Percentiles rank a stretch among this genome's conserved stretches.
Evolutionary conservation across 2,888 invertebrate genomes (phyloP).

Genomic region (Phyllotreta striolata): DNA sequence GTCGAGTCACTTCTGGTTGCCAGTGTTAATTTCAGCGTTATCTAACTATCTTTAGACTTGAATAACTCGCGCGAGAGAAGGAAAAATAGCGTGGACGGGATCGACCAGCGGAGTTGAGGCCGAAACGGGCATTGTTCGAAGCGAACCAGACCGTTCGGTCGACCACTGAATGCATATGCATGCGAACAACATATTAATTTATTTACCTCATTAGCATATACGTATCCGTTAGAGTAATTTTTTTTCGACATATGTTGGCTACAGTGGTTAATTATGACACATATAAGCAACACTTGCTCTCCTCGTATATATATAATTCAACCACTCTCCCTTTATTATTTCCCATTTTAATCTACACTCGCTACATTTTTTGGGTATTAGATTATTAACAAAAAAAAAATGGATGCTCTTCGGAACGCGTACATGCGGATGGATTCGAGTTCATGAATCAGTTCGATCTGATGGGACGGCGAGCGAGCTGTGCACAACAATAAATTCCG

Average conservation of each 20-base stretch:
- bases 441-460: conserved; percentile 53
- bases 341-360: too few species aligned
- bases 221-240: conserved; percentile 62
- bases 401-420: too few species aligned
- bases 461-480: conserved; percentile 26
- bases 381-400: too few species aligned
- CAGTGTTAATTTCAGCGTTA: conserved; percentile 63
- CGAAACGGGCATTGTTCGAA: conserved; percentile 55
- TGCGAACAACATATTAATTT: conserved; percentile 64
- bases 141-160: conserved; percentile 48
- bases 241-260: conserved; percentile 62
- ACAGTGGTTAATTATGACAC: conserved; percentile 59
- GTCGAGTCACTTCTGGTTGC: conserved; percentile 53
- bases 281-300: conserved; percentile 51
- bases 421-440: too few species aligned
- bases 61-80: conserved; percentile 63
- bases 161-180: conserved; percentile 61
- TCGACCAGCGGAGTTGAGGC: conserved; percentile 53
- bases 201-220: conserved; percentile 64
- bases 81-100: conserved; percentile 62
- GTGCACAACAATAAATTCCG: conserved; percentile 53
- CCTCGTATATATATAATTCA: background rate
- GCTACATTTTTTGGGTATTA: too few species aligned
- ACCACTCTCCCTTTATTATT: too few species aligned
- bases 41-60: conserved; percentile 64